phyloP scores from a whole-genome alignment of 2,797 vertebrate genomes.

The Calcarius lapponicus region DNA sequence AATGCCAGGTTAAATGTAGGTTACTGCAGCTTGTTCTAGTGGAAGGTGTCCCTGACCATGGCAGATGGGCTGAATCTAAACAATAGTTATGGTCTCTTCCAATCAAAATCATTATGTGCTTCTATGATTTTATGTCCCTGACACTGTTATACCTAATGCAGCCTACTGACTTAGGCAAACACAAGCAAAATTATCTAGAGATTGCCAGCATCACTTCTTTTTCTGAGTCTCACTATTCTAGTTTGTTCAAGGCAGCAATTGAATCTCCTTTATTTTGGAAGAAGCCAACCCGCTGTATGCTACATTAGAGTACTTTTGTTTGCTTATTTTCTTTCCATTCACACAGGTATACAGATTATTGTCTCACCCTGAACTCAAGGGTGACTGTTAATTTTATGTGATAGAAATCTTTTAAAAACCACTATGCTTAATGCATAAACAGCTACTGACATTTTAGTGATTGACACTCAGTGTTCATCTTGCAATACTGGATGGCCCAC shows the following conservation, averaged over 20 bases:
- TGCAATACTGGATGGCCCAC: neutral
- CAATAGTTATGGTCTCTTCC: accelerated
- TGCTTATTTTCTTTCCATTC: neutral
- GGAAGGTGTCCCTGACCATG: neutral
- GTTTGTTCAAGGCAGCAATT: neutral
- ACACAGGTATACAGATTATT: neutral
- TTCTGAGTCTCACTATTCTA: neutral
- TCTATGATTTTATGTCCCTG: neutral
- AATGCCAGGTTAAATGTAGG: accelerated
- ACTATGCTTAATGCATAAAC: neutral
- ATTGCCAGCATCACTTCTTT: neutral
- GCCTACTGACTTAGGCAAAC: neutral
- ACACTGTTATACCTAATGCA: accelerated
- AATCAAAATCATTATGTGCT: neutral
- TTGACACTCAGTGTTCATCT: neutral
- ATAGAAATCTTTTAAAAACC: neutral
- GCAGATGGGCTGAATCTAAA: neutral
- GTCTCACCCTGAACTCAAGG: neutral
- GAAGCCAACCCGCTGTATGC: neutral
- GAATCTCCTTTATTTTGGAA: neutral
- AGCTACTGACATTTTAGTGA: neutral
- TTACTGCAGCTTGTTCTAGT: neutral
- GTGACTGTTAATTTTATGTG: neutral
- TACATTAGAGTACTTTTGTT: neutral
- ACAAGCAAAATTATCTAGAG: neutral